Evolutionary conservation across 2,113 vertebrate genomes (phyloP).

Genomic region (Ariopsis seemanni): DNA sequence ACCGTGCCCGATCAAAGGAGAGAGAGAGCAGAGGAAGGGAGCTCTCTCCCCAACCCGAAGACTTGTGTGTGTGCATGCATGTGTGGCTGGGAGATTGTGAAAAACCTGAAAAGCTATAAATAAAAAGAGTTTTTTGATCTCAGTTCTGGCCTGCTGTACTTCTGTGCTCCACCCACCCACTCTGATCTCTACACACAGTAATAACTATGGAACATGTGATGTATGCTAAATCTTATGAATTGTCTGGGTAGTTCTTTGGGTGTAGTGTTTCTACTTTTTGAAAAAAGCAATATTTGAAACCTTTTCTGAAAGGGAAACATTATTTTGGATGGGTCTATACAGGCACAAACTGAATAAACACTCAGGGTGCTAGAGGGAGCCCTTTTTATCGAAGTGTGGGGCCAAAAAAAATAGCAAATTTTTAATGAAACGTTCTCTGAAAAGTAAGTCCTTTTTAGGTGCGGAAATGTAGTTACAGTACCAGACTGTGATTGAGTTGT

Average conservation of each 20-base stretch:
- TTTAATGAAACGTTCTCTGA: background rate
- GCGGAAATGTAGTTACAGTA: slow-evolving; percentile 12
- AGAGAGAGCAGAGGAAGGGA: no score
- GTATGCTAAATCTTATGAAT: background rate
- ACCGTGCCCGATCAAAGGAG: no score
- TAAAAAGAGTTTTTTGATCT: no score
- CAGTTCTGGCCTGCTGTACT: no score
- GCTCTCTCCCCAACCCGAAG: no score
- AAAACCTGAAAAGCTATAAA: no score
- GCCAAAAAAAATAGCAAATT: background rate
- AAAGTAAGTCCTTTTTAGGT: background rate
- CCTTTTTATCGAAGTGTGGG: background rate
- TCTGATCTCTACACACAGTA: no score
- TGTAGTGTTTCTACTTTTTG: background rate
- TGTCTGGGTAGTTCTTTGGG: background rate
- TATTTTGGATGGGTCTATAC: background rate
- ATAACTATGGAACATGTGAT: background rate
- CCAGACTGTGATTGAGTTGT: slow-evolving; percentile 11
- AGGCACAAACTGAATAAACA: background rate
- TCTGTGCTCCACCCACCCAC: no score
- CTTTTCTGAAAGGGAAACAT: background rate
- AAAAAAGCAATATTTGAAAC: background rate
- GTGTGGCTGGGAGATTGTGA: no score
- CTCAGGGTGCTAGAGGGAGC: background rate
- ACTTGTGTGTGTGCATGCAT: no score